Evolutionary conservation across 2,113 vertebrate species (phyloP), one percentile per base, ranked within the genome.

Genomic region (crab-eating macaque (Macaca fascicularis)): DNA sequence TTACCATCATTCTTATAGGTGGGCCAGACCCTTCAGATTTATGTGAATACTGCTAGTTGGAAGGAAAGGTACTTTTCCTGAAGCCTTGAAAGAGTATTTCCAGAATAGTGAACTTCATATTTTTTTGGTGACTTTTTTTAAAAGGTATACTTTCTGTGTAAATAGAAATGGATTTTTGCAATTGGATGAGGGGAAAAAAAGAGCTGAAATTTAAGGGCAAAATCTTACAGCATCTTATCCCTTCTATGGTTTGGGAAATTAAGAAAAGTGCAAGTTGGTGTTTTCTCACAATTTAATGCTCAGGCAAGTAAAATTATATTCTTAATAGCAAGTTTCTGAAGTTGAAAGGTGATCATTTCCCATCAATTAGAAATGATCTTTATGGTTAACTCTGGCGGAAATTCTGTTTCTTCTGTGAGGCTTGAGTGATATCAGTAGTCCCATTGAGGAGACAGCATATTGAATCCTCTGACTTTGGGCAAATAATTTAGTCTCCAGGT

Each of bases 81-180:
- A 55, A 83, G 32, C 5, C 30, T 84, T 94, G 10, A 74, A 79
- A 75, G 61, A 43, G 6, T 57, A 55, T 67, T 96, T 95, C 59
- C 32, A 70, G 50, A 93, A 82, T n/a, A 70, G 10, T 79, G 25
- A 82, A 40, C 48, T 94, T 87, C 16, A 3, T 70, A 20, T 6
- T 80, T 40, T 82, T 57, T 69, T 13, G 25, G 59, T 50, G 45
- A 17, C 57, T 50, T 94, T 43, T 59, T 89, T 95, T 57, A 61
- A 69, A 69, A 85, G 76, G 30, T 89, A 6, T 76, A 80, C 45
- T 92, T 88, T 82, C 27, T 91, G 7, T 94, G 61, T 87, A 45
- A 75, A 27, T 93, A 95, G 67, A 88, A 96, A 52, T 90, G 27
- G 43, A 25, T 72, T 97, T 96, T 94, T 57, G 10, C 9, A 59